These are phyloP conservation scores for Mastomys coucha DNA, from an alignment of 2,113 vertebrate species.

Conservation along the genomic window DNA sequence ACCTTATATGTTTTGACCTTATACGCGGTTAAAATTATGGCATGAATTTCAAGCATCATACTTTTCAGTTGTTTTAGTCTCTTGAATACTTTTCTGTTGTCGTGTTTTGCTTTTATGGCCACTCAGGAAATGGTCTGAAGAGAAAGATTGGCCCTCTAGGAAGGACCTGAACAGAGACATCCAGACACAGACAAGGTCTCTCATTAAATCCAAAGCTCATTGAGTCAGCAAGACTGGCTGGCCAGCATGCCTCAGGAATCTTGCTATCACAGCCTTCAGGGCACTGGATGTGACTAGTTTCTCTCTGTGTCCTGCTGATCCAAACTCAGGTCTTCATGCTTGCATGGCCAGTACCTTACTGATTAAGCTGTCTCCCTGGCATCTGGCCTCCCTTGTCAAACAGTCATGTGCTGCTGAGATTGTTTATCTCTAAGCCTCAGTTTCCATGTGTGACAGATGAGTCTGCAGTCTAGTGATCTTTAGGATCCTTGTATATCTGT, in stretches of 20 bases:
- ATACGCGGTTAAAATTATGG: constrained; percentile 75
- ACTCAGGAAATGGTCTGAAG: constrained; percentile 51
- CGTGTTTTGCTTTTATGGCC: constrained; percentile 43
- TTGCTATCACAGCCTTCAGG: neutral
- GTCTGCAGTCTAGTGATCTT: neutral
- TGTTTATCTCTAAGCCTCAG: neutral
- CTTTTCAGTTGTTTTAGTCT: constrained; percentile 79
- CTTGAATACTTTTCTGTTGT: constrained; percentile 69
- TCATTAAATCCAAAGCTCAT: neutral
- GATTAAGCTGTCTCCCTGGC: no score
- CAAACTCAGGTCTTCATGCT: no score
- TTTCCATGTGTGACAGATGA: neutral
- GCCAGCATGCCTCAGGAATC: neutral
- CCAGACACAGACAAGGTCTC: neutral
- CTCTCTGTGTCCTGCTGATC: neutral
- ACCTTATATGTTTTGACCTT: neutral
- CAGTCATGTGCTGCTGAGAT: neutral
- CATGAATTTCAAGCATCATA: constrained; percentile 76
- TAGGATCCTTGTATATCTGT: no score
- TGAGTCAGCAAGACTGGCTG: neutral
- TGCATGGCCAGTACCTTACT: neutral
- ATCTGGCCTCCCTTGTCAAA: neutral
- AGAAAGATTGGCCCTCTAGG: neutral
- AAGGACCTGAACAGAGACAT: neutral
- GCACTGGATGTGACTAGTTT: neutral